Evolutionary conservation across 2,113 vertebrate species (phyloP), one percentile per base, ranked within the genome.

Genomic region (Melospiza georgiana): DNA sequence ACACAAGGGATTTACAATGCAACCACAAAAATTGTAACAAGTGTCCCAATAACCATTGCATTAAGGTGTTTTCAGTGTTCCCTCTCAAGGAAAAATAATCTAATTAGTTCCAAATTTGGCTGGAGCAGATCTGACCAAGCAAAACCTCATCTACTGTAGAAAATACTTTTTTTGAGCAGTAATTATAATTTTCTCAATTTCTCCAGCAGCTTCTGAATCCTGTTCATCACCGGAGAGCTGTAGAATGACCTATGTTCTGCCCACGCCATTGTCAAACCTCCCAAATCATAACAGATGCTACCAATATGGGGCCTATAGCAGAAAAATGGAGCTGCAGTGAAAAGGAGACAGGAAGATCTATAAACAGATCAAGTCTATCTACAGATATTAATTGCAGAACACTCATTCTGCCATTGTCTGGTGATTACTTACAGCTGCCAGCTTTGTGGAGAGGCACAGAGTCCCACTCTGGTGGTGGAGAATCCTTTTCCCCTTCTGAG

Each of bases 401-500:
- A 86, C 30, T 65, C 39, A 68, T 77, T 72, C 67, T 66, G 30
- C 43, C 51, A 43, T 23, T 9, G 9, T 76, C 35, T 62, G 77
- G 19, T 1, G 7, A 30, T 61, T 97, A 98, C 99, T 99, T 97
- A 99, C 99, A 98, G 97, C 98, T 98, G 96, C 97, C 97, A 72
- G 98, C 96, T 97, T 98, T 98, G 95, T 98, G 97, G 75, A 99
- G 92, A 25, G 99, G 99, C 63, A 99, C 97, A 0, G 97, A 98
- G 35, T 99, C 99, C 99, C 99, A 99, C 96, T 99, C 99, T 2
- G 99, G 99, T 9, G 98, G 97, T 7, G 99, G 98, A 51, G 98
- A 99, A 72, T 99, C 99, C 94, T 99, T 99, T 96, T 99, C 99
- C 28, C 99, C 99, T 93, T 99, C 99, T 39, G 99, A 99, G 96